phyloP scores from a whole-genome alignment of 1,140 invertebrate genomes.

The Schlechtendalia chinensis region DNA sequence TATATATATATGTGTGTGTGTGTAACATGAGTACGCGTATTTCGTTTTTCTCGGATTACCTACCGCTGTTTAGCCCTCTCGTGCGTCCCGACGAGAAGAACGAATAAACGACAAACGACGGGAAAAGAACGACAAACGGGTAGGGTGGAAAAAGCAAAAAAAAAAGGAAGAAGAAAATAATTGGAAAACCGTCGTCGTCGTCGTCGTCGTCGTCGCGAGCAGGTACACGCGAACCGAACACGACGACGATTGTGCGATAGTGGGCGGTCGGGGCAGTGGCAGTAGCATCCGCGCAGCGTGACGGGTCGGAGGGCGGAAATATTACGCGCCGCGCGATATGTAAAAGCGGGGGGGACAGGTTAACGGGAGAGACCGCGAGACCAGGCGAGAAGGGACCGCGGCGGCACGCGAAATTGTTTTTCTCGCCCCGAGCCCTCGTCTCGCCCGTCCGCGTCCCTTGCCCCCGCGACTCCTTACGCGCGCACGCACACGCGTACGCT shows the following conservation, averaged over 20 bases:
- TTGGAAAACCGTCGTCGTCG: slow-evolving; percentile 44
- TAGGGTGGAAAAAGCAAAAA: background rate
- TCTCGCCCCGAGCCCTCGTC: too few species aligned
- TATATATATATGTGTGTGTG: too few species aligned
- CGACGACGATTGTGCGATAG: background rate
- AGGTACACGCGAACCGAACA: background rate
- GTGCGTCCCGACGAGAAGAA: background rate
- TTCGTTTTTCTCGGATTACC: background rate
- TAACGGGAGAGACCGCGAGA: background rate
- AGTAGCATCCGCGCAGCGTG: background rate
- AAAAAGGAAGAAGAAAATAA: too few species aligned
- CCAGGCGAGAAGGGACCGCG: slow-evolving; percentile 22
- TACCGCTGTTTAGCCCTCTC: background rate
- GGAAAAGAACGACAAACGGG: slow-evolving; percentile 1
- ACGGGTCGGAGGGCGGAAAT: background rate
- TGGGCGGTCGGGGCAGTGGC: background rate
- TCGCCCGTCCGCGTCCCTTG: too few species aligned
- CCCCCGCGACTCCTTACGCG: background rate
- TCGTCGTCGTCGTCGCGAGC: too few species aligned
- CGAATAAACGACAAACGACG: background rate
- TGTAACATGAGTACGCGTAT: background rate
- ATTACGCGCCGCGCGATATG: too few species aligned
- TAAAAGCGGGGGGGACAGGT: background rate
- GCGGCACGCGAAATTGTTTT: slow-evolving; percentile 44
- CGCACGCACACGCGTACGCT: background rate